These are phyloP conservation scores for Panorpa germanica DNA, from an alignment of 2,888 invertebrate genomes.

Conservation along the genomic window DNA sequence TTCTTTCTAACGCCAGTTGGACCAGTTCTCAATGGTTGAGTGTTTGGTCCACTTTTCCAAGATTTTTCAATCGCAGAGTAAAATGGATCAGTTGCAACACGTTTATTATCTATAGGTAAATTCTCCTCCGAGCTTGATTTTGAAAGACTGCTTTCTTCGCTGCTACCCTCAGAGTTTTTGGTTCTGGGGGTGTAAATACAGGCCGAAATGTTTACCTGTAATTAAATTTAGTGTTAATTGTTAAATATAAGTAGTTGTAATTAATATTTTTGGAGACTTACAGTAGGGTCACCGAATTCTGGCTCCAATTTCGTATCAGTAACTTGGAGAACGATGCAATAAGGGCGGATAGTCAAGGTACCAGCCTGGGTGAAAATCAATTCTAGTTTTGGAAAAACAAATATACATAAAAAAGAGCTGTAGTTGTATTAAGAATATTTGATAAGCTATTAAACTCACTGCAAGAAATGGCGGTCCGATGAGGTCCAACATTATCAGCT, in stretches of 20 bases:
- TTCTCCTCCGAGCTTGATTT: too few species aligned
- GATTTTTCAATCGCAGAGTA: too few species aligned
- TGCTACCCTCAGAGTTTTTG: not conserved
- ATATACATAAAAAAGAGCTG: not conserved
- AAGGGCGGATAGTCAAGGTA: slow-evolving; percentile 23
- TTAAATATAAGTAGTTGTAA: too few species aligned
- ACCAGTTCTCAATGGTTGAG: not conserved
- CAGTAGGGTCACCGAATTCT: too few species aligned
- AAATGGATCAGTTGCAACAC: too few species aligned
- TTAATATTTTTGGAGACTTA: too few species aligned
- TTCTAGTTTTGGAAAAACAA: slow-evolving; percentile 17
- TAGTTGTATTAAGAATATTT: not conserved
- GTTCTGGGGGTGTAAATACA: not conserved
- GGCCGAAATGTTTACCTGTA: too few species aligned
- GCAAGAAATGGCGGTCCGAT: slow-evolving; percentile 22
- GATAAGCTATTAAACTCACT: slow-evolving; percentile 17
- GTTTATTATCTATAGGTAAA: too few species aligned
- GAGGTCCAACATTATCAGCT: slow-evolving; percentile 20
- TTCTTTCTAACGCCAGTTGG: not conserved
- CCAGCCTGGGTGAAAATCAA: slow-evolving; percentile 4
- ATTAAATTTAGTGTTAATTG: too few species aligned
- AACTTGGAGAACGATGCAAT: slow-evolving; percentile 29
- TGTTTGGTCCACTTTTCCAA: too few species aligned
- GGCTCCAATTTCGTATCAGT: slow-evolving; percentile 28
- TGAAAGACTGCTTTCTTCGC: too few species aligned